These are phyloP conservation scores for Lepilemur ruficaudatus DNA, from an alignment of 2,797 vertebrate genomes.

Conservation along the genomic window DNA sequence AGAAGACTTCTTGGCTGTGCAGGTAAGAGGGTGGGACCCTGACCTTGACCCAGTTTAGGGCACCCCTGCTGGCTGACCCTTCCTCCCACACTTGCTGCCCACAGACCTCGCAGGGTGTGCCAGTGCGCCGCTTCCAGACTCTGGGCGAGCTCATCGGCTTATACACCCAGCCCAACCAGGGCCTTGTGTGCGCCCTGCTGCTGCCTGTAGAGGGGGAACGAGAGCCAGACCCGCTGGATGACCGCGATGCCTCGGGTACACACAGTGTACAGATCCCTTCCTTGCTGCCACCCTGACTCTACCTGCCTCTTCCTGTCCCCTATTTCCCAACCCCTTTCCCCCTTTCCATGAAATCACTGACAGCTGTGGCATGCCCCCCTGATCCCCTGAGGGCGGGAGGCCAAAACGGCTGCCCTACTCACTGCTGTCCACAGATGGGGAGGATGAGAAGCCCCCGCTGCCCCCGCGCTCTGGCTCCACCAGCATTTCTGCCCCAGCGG, in stretches of 20 bases:
- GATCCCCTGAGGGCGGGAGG: background rate
- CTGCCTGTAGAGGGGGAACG: slow-evolving; percentile 93
- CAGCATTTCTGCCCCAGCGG: slow-evolving; percentile 82
- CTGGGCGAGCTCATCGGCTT: slow-evolving; percentile 92
- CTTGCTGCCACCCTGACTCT: background rate
- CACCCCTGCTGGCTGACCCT: background rate
- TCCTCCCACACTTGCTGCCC: background rate
- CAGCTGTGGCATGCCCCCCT: no score
- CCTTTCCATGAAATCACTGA: background rate
- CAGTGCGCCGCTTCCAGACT: slow-evolving; percentile 94
- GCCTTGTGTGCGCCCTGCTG: slow-evolving; percentile 94
- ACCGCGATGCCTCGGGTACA: slow-evolving; percentile 95
- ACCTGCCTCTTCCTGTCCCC: background rate
- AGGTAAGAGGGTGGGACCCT: slow-evolving; percentile 85
- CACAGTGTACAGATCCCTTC: background rate
- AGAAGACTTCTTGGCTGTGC: slow-evolving; percentile 95
- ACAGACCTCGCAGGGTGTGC: slow-evolving; percentile 96
- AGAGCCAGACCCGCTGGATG: slow-evolving; percentile 86
- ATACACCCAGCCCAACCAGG: slow-evolving; percentile 96
- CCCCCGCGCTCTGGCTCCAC: slow-evolving; percentile 94
- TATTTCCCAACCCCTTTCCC: background rate
- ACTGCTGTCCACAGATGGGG: slow-evolving; percentile 88
- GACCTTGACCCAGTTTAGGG: background rate
- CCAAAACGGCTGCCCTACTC: background rate
- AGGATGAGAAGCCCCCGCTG: slow-evolving; percentile 95